These are phyloP conservation scores for Cyprinus carpio DNA, from an alignment of 2,113 vertebrate species.

Conservation along the genomic window DNA sequence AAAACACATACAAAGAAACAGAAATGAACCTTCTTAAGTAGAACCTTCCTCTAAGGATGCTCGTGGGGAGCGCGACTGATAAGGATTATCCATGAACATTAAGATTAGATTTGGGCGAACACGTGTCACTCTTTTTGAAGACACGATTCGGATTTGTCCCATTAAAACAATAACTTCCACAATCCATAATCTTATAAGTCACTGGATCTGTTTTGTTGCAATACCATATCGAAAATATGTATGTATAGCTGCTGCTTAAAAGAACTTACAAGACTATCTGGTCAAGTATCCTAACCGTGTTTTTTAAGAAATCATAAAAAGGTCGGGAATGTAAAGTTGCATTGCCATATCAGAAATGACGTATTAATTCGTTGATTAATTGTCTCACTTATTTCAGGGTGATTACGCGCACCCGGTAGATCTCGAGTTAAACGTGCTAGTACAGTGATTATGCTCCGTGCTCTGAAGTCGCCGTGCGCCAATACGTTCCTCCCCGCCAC, in stretches of 20 bases:
- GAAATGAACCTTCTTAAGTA: no score
- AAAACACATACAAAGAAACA: no score
- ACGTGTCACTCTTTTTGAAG: slow-evolving; percentile 59
- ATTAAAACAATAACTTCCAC: slow-evolving; percentile 43
- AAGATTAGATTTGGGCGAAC: slow-evolving; percentile 66
- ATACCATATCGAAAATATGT: slow-evolving; percentile 19
- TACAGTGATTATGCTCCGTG: slow-evolving; percentile 72
- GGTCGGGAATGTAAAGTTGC: not conserved
- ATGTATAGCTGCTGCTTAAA: not conserved
- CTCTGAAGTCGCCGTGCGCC: slow-evolving; percentile 70
- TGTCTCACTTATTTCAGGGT: not conserved
- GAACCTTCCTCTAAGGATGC: slow-evolving; percentile 20
- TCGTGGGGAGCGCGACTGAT: not conserved
- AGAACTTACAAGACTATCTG: not conserved
- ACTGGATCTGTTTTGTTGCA: not conserved
- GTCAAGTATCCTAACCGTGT: not conserved
- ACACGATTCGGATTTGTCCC: slow-evolving; percentile 46
- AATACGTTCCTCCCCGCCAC: slow-evolving; percentile 72
- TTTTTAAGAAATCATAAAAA: not conserved
- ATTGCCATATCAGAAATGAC: not conserved
- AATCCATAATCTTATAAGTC: slow-evolving; percentile 36
- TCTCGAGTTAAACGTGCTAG: slow-evolving; percentile 78
- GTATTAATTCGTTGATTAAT: not conserved
- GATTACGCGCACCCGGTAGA: slow-evolving; percentile 41
- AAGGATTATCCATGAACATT: slow-evolving; percentile 60